Conservation (phyloP, 2,113 vertebrate species). For the Leucopternis melanops region DNA sequence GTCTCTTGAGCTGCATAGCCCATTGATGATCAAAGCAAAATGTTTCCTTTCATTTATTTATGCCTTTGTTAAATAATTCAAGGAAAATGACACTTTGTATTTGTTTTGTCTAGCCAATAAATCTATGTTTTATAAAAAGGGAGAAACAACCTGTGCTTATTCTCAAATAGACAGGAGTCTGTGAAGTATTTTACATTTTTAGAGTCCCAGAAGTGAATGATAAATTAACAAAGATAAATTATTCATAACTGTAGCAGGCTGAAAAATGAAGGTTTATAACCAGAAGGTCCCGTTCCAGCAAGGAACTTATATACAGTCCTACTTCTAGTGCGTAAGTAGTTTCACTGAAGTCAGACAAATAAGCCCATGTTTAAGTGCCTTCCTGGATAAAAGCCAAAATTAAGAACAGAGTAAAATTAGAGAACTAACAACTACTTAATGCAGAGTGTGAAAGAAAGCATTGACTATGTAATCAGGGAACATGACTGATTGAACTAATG, state of each 20-base stretch:
- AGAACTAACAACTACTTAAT: neutral
- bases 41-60: conserved; percentile 1
- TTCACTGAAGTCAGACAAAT: neutral
- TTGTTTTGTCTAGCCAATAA: neutral
- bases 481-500: neutral
- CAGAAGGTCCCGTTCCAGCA: neutral
- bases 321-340: neutral
- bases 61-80: conserved; percentile 10
- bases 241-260: neutral
- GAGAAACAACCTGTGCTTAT: neutral
- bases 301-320: neutral
- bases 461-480: neutral
- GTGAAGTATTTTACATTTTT: neutral
- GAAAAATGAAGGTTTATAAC: neutral
- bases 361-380: neutral
- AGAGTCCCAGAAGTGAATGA: neutral
- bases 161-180: neutral
- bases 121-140: neutral
- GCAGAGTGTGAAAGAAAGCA: neutral
- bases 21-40: neutral
- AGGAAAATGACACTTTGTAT: neutral
- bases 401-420: neutral
- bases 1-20: neutral
- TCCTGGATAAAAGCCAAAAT: neutral
- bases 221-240: neutral